Base-by-base conservation (phyloP, 2,888 invertebrate species). In the Plebejus argus region DNA sequence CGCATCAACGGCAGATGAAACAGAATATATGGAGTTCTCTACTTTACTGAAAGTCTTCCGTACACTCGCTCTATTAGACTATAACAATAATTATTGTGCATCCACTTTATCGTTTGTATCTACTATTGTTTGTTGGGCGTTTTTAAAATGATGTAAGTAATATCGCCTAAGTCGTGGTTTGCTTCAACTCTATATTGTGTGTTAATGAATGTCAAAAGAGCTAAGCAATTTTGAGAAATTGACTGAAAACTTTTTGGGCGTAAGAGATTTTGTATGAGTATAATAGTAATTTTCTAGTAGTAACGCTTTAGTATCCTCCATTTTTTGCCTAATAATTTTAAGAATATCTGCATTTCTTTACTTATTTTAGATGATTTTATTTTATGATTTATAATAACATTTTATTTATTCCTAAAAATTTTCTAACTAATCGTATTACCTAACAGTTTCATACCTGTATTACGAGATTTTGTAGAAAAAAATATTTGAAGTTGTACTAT, bases 231-330 rank as follows among this genome's bases (percentile, higher is more conserved):
- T 15, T 28, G 23, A 45, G 28, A 72, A 53, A 53, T 74, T 74
- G 74, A 74, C 74, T 74, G 74, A 74, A 49, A 49, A 23, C 28
- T 74, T 74, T 23, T 74, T 49, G 28, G 7, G 1, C 28, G 39
- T 39, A 20, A 74, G 53, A 28, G 45, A 39, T 74, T 74, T 74
- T 74, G 53, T 74, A 74, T 18, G 49, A 49, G 28, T 74, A 56
- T 20, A 61, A 15, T 28, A 66, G 15, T 28, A 28, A 66, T 10
- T 66, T 23, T 5, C 10, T 66, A 84, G 85, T 90, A 86, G 87
- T 86, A 83, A 88, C 85, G 87, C 88, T 86, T 81, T 86, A 83
- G 88, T 88, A 87, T 86, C 80, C 85, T 88, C 87, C 87, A 12
- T 86, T 85, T 83, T 83, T 87, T 86, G 86, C 85, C 84, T 83